phyloP scores from a whole-genome alignment of 2,888 invertebrate species.

The Coleophora deauratella region DNA sequence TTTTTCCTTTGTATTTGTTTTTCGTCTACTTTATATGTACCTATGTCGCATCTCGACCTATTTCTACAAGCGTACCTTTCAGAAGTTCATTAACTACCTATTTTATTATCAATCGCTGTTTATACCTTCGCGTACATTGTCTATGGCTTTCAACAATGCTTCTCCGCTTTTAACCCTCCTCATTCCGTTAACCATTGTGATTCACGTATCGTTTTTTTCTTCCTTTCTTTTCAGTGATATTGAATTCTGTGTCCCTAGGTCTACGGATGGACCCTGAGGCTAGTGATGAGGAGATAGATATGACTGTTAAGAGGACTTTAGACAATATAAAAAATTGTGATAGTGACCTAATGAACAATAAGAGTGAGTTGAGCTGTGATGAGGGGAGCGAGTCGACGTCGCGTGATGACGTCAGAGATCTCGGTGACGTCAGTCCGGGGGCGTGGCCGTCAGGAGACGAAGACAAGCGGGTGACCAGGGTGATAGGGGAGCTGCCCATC shows the following conservation, averaged over 20 bases:
- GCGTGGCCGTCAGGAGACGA: slow-evolving; percentile 53
- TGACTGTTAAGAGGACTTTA: slow-evolving; percentile 67
- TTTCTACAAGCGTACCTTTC: too few relatives aligned
- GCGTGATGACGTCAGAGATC: slow-evolving; percentile 45
- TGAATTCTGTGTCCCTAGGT: slow-evolving; percentile 72
- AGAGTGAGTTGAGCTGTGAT: slow-evolving; percentile 52
- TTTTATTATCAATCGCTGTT: too few relatives aligned
- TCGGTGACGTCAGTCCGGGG: slow-evolving; percentile 50
- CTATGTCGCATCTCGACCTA: too few relatives aligned
- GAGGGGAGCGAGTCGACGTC: slow-evolving; percentile 50
- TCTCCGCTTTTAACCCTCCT: slow-evolving; percentile 12
- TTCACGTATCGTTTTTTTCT: slow-evolving; percentile 41
- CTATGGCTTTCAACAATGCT: too few relatives aligned
- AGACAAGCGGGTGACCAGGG: slow-evolving; percentile 72
- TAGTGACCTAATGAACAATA: slow-evolving; percentile 65
- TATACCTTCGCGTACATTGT: too few relatives aligned
- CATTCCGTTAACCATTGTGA: slow-evolving; percentile 30
- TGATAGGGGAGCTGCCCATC: slow-evolving; percentile 90
- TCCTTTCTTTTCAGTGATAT: slow-evolving; percentile 70
- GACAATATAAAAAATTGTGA: slow-evolving; percentile 69
- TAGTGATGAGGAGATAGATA: slow-evolving; percentile 68
- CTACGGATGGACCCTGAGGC: slow-evolving; percentile 69
- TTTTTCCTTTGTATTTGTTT: too few relatives aligned
- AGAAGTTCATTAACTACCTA: too few relatives aligned
- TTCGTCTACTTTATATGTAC: too few relatives aligned